Base-by-base conservation (phyloP, 2,888 invertebrate species). In the Noctuana brunneofusca region DNA sequence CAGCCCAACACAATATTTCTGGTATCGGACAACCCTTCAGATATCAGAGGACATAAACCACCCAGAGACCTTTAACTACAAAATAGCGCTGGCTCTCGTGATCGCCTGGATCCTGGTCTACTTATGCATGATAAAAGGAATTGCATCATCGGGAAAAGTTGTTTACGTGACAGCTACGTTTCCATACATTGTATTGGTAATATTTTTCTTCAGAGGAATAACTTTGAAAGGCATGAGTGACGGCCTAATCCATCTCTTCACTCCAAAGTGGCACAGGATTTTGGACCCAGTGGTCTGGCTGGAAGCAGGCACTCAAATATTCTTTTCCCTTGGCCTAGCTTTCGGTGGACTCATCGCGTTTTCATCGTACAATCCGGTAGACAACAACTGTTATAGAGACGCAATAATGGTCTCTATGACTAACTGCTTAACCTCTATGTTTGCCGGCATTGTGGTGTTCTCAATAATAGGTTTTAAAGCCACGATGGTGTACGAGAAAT, bases 321-420 rank as follows among this genome's bases (percentile, higher is more conserved):
- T 99, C 91, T 99, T 98, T 87, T 98, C 98, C 0, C 93, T 98
- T 65, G 98, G 98, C 8, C 89, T 99, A 54, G 98, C 98, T 0
- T 99, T 99, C 74, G 99, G 99, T 11, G 98, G 98, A 8, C 92
- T 99, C 38, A 98, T 99, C 66, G 98, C 98, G 0, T 99, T 98
- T 81, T 97, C 97, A 0, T 98, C 98, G 0, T 99, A 99, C 88
- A 99, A 98, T 86, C 98, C 98, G 0, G 97, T 97, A 1, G 97
- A 98, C 80, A 99, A 99, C 84, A 98, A 99, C 86, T 98, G 98
- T 83, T 97, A 97, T 79, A 93, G 97, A 68, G 99, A 99, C 82
- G 98, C 98, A 6, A 94, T 98, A 58, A 94, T 97, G 89, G 97
- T 99, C 35, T 97, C 98, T 20, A 87, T 97, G 73, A 97, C 97